phyloP scores from a whole-genome alignment of 2,797 vertebrate species.

The Hypotaenidia okinawae region DNA sequence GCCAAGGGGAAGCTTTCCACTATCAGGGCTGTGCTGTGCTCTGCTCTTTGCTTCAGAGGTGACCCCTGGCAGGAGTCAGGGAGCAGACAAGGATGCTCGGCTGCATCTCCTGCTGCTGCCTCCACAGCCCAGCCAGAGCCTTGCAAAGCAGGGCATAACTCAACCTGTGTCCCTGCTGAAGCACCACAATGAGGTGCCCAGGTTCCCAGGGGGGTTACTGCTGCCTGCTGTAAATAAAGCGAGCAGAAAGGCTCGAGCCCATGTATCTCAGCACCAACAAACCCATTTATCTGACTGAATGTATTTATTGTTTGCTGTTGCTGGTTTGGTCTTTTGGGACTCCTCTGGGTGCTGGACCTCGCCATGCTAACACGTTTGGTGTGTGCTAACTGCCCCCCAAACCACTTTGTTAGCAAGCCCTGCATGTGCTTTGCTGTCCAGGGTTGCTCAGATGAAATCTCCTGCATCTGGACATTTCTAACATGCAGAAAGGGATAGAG shows the following conservation, averaged over 20 bases:
- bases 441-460: not conserved
- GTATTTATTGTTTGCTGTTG: not conserved
- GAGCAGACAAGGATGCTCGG: not conserved
- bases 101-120: not conserved
- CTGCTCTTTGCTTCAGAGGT: too few species aligned
- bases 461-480: not conserved
- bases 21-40: not conserved
- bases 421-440: not conserved
- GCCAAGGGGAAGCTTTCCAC: not conserved
- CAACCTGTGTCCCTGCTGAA: fast-evolving
- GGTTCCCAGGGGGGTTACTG: not conserved
- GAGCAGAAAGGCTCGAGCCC: fast-evolving
- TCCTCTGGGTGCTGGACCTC: not conserved
- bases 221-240: too few species aligned
- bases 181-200: fast-evolving
- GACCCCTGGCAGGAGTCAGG: not conserved
- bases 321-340: not conserved
- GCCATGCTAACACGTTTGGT: fast-evolving
- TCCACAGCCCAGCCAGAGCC: not conserved
- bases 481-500: not conserved
- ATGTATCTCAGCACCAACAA: not conserved
- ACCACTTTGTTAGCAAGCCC: not conserved
- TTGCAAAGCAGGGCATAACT: fast-evolving
- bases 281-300: not conserved
- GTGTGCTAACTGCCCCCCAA: not conserved